Evolutionary conservation across 2,113 vertebrate species (phyloP).

Genomic region (Marmota monax): DNA sequence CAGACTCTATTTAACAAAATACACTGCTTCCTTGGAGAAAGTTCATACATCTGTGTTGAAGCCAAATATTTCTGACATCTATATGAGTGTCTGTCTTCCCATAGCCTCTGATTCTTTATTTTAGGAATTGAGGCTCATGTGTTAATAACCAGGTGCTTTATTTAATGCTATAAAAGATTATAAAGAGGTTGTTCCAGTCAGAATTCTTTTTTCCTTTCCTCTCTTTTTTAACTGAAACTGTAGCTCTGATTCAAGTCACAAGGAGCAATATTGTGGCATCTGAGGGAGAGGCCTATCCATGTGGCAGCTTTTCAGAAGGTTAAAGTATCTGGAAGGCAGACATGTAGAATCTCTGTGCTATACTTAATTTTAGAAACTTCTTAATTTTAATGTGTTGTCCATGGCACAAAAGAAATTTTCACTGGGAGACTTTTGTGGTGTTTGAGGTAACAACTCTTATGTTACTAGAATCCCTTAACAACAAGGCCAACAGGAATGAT

Average conservation of each 20-base stretch:
- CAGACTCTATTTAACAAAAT: neutral
- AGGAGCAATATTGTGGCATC: conserved; percentile 68
- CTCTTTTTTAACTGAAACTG: neutral
- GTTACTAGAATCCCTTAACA: conserved; percentile 78
- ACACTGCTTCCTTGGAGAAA: neutral
- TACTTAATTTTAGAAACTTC: conserved; percentile 83
- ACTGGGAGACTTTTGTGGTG: conserved; percentile 79
- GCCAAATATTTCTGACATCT: neutral
- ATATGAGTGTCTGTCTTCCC: neutral
- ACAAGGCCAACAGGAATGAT: conserved; percentile 72
- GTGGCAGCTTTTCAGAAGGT: conserved; percentile 61
- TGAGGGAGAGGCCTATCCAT: conserved; percentile 27
- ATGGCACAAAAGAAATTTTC: conserved; percentile 82
- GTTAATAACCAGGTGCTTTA: neutral
- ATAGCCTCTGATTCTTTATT: neutral
- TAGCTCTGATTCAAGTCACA: conserved; percentile 59
- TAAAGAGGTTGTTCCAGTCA: neutral
- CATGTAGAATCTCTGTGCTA: conserved; percentile 60
- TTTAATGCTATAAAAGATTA: neutral
- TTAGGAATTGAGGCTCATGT: neutral
- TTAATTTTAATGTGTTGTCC: conserved; percentile 85
- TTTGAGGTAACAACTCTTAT: conserved; percentile 80
- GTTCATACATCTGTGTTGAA: neutral
- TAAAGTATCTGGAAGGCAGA: conserved; percentile 66
- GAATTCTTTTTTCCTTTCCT: neutral